Evolutionary conservation across 2,113 vertebrate species (phyloP).

Genomic region (cat (Felis catus)): F.catus_Fca126_mat1.0 CM031416.1:36846501-36847000

Average conservation of each 20-base stretch:
- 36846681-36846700: slow-evolving; percentile 29
- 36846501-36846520: background rate
- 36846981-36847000: background rate
- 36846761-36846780: slow-evolving; percentile 18
- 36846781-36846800: slow-evolving; percentile 58
- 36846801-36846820: background rate
- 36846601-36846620: slow-evolving; percentile 41
- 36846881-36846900: background rate
- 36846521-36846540: background rate
- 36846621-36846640: slow-evolving; percentile 64
- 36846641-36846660: slow-evolving; percentile 52
- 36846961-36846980: background rate
- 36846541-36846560: background rate
- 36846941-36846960: rapidly evolving
- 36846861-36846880: background rate
- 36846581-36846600: slow-evolving; percentile 33
- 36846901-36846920: background rate
- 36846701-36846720: slow-evolving; percentile 18
- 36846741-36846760: slow-evolving; percentile 48
- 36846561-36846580: background rate
- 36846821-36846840: slow-evolving; percentile 34
- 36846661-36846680: slow-evolving; percentile 41
- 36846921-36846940: background rate
- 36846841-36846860: background rate
- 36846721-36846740: slow-evolving; percentile 62